These are phyloP conservation scores for Neoniphon sammara DNA, from an alignment of 2,797 vertebrate genomes.

Conservation along the genomic window DNA sequence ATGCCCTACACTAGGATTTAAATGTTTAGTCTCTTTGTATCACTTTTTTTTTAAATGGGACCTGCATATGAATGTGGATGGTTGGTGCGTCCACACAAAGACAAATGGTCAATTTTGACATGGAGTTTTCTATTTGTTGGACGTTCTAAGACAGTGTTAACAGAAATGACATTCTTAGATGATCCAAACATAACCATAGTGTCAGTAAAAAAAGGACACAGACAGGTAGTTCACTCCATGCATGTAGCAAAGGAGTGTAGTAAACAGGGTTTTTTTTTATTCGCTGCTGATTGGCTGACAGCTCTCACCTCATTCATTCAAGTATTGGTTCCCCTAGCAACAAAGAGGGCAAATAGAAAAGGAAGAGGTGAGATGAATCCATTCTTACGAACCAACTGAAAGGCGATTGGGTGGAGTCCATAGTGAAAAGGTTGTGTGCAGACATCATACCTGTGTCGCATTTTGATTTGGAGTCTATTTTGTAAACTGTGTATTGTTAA, in stretches of 20 bases:
- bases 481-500: no score
- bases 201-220: conserved; percentile 2
- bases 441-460: conserved; percentile 20
- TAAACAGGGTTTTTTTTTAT: conserved; percentile 62
- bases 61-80: not conserved
- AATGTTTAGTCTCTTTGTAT: not conserved
- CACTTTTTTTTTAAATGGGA: not conserved
- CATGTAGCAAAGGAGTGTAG: conserved; percentile 51
- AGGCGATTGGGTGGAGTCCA: conserved; percentile 46
- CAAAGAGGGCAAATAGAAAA: conserved; percentile 76
- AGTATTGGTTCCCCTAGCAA: conserved; percentile 80
- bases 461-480: not conserved
- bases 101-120: not conserved
- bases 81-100: not conserved
- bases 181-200: not conserved
- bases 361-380: conserved; percentile 67
- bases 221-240: conserved; percentile 28
- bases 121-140: not conserved
- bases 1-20: not conserved
- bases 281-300: conserved; percentile 73
- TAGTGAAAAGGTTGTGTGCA: conserved; percentile 35
- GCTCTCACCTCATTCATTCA: conserved; percentile 75
- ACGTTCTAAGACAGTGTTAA: not conserved
- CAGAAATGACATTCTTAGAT: not conserved
- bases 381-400: conserved; percentile 70